A percentile compares a stretch with the other conserved stretches of the same genome.
Evolutionary conservation across 2,113 vertebrate genomes (phyloP).

Genomic region (Aplodontia rufa): DNA sequence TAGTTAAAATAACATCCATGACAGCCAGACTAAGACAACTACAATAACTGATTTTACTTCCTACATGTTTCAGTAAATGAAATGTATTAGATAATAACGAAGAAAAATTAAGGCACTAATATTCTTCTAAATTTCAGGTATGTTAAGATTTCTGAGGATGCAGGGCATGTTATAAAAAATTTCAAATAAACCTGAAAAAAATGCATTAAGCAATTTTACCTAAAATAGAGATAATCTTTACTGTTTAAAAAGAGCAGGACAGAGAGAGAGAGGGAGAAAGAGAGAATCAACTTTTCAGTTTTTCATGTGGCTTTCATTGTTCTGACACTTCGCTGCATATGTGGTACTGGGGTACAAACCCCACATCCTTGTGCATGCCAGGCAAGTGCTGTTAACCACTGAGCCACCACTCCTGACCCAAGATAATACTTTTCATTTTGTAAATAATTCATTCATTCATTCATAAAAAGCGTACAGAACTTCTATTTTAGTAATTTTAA

Average conservation of each 20-base stretch:
- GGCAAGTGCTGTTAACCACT: too few species aligned
- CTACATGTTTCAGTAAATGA: not conserved
- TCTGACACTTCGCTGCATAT: too few species aligned
- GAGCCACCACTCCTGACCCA: too few species aligned
- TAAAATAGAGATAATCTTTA: conserved; percentile 46
- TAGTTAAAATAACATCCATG: not conserved
- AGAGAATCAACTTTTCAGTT: too few species aligned
- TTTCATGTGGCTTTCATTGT: too few species aligned
- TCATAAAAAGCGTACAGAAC: conserved; percentile 48
- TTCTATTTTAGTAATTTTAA: conserved; percentile 39
- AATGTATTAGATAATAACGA: not conserved
- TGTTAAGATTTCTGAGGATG: conserved; percentile 46
- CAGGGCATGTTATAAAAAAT: conserved; percentile 22
- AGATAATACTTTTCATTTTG: conserved; percentile 56
- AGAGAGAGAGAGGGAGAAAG: too few species aligned
- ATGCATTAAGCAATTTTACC: conserved; percentile 53
- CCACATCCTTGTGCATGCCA: too few species aligned
- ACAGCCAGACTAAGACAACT: conserved; percentile 34
- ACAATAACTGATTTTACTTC: not conserved
- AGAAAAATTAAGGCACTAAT: not conserved
- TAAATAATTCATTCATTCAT: conserved; percentile 59
- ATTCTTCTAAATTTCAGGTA: conserved; percentile 19
- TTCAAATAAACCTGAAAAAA: conserved; percentile 59
- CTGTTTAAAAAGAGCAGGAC: too few species aligned
- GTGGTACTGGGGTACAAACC: too few species aligned